A percentile compares a stretch with the other conserved stretches of the same genome.
Conservation (phyloP, 2,113 vertebrate species). For the Phoxinus phoxinus region DNA sequence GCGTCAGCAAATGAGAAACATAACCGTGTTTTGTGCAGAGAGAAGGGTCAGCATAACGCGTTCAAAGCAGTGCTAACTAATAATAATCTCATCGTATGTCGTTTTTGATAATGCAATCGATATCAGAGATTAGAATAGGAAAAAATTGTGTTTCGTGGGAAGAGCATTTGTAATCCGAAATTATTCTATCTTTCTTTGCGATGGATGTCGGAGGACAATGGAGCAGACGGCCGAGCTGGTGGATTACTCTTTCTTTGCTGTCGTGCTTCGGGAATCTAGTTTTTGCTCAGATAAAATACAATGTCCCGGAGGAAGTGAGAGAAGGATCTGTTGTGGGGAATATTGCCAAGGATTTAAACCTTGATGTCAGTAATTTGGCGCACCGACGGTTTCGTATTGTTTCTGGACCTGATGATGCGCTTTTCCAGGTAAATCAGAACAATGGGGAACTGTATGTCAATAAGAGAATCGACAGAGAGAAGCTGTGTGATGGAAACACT, state of each 20-base stretch:
- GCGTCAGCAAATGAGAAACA: background rate
- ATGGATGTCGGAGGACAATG: conserved; percentile 39
- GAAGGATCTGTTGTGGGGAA: conserved; percentile 69
- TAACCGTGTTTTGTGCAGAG: background rate
- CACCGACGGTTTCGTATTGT: conserved; percentile 70
- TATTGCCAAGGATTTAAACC: conserved; percentile 69
- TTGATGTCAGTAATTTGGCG: conserved; percentile 63
- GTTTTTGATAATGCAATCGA: background rate
- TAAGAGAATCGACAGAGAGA: conserved; percentile 67
- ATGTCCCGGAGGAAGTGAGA: conserved; percentile 61
- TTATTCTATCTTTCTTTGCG: conserved; percentile 34
- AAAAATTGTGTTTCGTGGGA: conserved; percentile 53
- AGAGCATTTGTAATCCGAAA: background rate
- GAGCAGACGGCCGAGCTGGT: background rate
- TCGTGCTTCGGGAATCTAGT: conserved; percentile 32
- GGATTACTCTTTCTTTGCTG: conserved; percentile 28
- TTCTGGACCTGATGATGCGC: conserved; percentile 60
- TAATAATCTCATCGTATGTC: background rate
- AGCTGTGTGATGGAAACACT: conserved; percentile 63
- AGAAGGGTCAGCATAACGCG: background rate
- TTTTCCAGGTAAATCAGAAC: conserved; percentile 69
- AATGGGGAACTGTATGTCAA: conserved; percentile 69
- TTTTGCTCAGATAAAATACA: conserved; percentile 50
- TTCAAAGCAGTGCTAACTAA: background rate
- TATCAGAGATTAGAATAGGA: background rate